Evolutionary conservation across 2,113 vertebrate species (phyloP).

Genomic region (Cairina moschata): DNA sequence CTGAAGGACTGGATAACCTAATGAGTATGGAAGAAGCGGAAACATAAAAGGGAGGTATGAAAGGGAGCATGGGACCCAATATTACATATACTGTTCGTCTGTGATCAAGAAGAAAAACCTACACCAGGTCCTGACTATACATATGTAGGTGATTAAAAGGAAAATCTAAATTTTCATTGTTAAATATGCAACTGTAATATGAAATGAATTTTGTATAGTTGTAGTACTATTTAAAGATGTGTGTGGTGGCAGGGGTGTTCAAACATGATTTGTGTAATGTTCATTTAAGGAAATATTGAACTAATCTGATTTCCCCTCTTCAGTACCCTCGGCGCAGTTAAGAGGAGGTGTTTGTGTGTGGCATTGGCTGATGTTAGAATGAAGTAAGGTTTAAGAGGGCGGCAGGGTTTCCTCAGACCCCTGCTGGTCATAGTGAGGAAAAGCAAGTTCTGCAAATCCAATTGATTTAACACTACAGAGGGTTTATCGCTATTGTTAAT

Average conservation of each 20-base stretch:
- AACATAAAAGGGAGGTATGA: background rate
- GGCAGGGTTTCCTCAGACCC: background rate
- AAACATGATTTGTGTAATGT: background rate
- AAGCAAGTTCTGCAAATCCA: constrained; percentile 8
- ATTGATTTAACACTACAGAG: background rate
- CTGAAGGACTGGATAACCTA: background rate
- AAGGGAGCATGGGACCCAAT: background rate
- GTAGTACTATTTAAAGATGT: background rate
- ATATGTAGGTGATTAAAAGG: background rate
- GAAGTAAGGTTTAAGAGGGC: background rate
- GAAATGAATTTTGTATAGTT: background rate
- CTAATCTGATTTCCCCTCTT: background rate
- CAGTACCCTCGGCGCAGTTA: background rate
- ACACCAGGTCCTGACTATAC: background rate
- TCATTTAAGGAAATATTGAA: background rate
- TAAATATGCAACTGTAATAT: background rate
- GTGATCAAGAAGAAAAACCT: background rate
- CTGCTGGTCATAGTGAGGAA: constrained; percentile 3
- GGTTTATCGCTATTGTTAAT: constrained; percentile 38
- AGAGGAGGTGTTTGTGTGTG: background rate
- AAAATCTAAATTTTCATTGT: background rate
- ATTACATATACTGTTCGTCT: background rate
- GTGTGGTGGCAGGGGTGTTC: rapidly evolving
- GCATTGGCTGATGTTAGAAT: background rate
- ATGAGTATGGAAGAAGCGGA: background rate